Conservation (phyloP, 2,797 vertebrate species). For the Rhodeus uyekii region DNA sequence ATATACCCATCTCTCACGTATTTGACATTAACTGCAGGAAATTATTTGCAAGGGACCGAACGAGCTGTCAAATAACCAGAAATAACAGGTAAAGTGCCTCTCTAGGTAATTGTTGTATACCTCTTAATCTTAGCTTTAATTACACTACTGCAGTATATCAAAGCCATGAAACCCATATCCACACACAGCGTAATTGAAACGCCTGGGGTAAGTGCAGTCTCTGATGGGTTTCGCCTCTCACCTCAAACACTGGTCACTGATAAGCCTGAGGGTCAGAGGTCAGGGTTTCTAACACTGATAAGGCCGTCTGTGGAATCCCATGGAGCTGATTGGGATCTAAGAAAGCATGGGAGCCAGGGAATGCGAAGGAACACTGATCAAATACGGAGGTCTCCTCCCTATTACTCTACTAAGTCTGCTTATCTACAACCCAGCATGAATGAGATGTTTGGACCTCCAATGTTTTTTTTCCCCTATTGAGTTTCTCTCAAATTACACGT, state of each 20-base stretch:
- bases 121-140: constrained; percentile 61
- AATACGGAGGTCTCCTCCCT: constrained; percentile 42
- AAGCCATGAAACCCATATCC: constrained; percentile 42
- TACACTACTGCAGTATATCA: constrained; percentile 63
- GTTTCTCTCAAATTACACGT: constrained; percentile 52
- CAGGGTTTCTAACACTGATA: constrained; percentile 71
- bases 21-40: constrained; percentile 30
- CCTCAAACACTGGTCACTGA: constrained; percentile 64
- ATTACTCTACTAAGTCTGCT: constrained; percentile 27
- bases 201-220: constrained; percentile 34
- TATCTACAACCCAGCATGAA: constrained; percentile 46
- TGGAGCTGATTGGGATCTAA: constrained; percentile 62
- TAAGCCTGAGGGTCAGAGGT: constrained; percentile 62
- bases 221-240: constrained; percentile 31
- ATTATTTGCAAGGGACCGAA: constrained; percentile 36
- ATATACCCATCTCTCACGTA: constrained; percentile 30
- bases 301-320: constrained; percentile 62
- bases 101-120: constrained; percentile 28
- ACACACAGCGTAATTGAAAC: constrained; percentile 41
- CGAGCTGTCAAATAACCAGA: constrained; percentile 16
- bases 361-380: constrained; percentile 60
- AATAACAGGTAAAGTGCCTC: constrained; percentile 16
- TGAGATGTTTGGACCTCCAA: constrained; percentile 1
- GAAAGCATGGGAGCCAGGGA: constrained; percentile 46
- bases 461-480: constrained; percentile 5